Percentiles rank a stretch among this genome's conserved stretches.
Evolutionary conservation across 1,140 invertebrate genomes (phyloP).

Genomic region (Drosophila melanica): DNA sequence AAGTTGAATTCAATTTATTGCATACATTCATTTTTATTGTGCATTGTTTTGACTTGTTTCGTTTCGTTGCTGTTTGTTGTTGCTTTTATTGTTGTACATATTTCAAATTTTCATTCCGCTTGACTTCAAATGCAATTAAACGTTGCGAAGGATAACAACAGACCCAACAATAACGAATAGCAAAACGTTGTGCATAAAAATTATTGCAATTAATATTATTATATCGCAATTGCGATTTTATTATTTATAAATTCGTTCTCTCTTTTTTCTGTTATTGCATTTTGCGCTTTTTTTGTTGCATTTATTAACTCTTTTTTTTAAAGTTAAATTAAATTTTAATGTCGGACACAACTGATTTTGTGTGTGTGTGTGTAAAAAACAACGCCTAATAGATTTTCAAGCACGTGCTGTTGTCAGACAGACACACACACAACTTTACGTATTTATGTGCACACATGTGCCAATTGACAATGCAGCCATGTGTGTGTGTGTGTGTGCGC

Average conservation of each 20-base stretch:
- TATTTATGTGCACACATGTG: constrained; percentile 3
- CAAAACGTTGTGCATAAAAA: constrained; percentile 8
- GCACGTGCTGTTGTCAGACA: constrained; percentile 63
- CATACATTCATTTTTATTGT: constrained; percentile 42
- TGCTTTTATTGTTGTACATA: constrained; percentile 32
- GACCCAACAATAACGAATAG: constrained; percentile 3
- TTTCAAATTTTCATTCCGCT: constrained; percentile 62
- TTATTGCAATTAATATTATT: constrained; percentile 8
- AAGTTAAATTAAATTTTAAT: constrained; percentile 33
- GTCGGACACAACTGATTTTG: background rate
- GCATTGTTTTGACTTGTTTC: constrained; percentile 22
- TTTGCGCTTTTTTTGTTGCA: background rate
- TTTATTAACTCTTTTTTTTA: background rate
- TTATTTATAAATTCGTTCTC: no score
- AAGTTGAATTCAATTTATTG: constrained; percentile 68
- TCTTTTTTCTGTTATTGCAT: background rate
- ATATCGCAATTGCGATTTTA: background rate
- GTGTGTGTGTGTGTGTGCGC: constrained; percentile 16
- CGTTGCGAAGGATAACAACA: constrained; percentile 25
- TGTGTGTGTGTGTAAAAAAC: constrained; percentile 40
- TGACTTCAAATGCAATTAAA: constrained; percentile 74
- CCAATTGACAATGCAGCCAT: constrained; percentile 22
- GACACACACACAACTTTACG: background rate
- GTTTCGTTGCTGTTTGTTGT: constrained; percentile 1
- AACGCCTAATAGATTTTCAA: constrained; percentile 77